Base-by-base conservation (phyloP, 53 echinoderm and acorn worm species). In the Paracentrotus lividus region DNA sequence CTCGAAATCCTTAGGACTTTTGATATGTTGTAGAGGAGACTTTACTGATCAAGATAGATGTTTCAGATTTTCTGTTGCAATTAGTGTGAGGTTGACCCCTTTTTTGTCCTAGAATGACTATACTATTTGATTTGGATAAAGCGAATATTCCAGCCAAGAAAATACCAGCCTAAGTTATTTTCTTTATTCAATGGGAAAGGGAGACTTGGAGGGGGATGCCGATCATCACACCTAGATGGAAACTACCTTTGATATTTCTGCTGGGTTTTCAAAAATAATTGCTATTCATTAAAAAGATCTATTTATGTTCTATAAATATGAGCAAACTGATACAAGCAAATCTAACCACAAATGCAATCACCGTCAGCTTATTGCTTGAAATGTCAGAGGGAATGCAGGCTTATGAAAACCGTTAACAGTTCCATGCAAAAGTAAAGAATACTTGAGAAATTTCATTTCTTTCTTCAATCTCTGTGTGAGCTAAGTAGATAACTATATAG, bases 171-270 rank as follows among this genome's bases (percentile, higher is more conserved):
- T n/a, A n/a, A n/a, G n/a, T n/a, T n/a, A n/a, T n/a, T n/a, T n/a
- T n/a, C n/a, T n/a, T n/a, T n/a, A n/a, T n/a, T n/a, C n/a, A n/a
- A n/a, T n/a, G n/a, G n/a, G n/a, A n/a, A n/a, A n/a, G n/a, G n/a
- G n/a, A n/a, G n/a, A n/a, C n/a, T n/a, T 40, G 72, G 81, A 5
- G 47, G 47, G 42, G 33, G 33, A 7, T n/a, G 81, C 81, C 36
- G 72, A 13, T 47, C 24, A 47, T 47, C 47, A n/a, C 44, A 45
- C 47, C 81, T 81, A 45, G 81, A 45, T 14, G n/a, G 47, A 45
- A 72, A 81, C 81, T 81, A 86, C 86, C 86, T 86, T 86, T 86
- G 86, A 86, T 86, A 86, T 86, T 86, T 86, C 86, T 86, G 38
- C 13, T 56, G 86, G 86, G 56, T 54, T 86, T 85, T 56, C 43